Base-by-base conservation (phyloP, 2,797 vertebrate genomes). In the Acrossocheilus fasciatus region DNA sequence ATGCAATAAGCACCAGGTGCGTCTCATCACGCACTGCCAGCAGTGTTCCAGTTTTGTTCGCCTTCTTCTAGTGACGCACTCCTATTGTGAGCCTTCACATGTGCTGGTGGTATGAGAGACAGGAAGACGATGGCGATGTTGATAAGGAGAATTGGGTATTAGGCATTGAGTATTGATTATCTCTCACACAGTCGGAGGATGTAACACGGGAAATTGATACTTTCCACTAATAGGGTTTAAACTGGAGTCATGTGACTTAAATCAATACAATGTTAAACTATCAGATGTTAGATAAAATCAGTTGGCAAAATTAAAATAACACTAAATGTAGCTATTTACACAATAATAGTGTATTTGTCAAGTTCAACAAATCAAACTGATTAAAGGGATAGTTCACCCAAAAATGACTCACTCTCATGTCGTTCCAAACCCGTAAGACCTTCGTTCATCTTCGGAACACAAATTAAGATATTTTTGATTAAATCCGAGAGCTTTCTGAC, bases 1-100 rank as follows among this genome's bases (percentile, higher is more conserved):
- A 81, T 52, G 54, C 84, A 86, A 81, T 73, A 62, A 74, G 68
- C 77, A 86, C 68, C 84, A 86, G 77, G 77, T 86, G 84, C 68
- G 26, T 81, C 52, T 72, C 77, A 81, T 86, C 84, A 66, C 6
- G 54, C 68, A 74, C 76, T 80, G 69, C 77, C 68, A 64, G 68
- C 41, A 64, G 41, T 86, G 77, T 45, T 81, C 54, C 17, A 59
- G 52, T 81, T 73, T 74, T 81, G 12, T 30, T 73, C 43, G n/a
- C 20, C 36, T 18, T 39, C 68, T 68, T 57, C 59, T 30, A 43
- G 80, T 73, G 47, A 59, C 10, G 2, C 2, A 10, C 69, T 83
- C 26, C 20, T 64, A 47, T 62, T 81, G 66, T 50, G 36, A 34
- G 39, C 10, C 45, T 59, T 52, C 50, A 41, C 47, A 69, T 45